phyloP scores from a whole-genome alignment of 2,888 invertebrate genomes.

The Harpalus rufipes region DNA sequence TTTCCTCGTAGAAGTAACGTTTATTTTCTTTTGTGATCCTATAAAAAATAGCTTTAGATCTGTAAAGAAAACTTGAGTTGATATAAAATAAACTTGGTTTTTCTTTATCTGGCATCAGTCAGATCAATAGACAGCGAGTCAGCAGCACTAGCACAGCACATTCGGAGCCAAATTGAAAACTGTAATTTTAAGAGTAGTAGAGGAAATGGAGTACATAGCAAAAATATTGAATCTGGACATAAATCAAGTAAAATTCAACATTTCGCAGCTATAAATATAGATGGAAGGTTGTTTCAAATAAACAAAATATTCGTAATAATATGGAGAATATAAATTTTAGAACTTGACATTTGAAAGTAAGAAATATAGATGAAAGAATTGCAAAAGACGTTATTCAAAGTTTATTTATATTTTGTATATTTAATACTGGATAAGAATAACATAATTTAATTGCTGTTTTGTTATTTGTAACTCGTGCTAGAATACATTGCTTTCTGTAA shows the following conservation, averaged over 20 bases:
- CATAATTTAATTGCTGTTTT: too few relatives aligned
- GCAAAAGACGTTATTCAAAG: not conserved
- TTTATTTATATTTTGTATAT: too few relatives aligned
- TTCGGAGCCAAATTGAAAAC: conserved; percentile 1
- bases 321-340: not conserved
- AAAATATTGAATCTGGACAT: not conserved
- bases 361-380: not conserved
- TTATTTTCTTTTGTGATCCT: conserved; percentile 6
- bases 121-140: conserved; percentile 22
- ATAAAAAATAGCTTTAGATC: not conserved
- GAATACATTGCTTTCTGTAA: too few relatives aligned
- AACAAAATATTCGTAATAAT: not conserved
- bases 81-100: conserved; percentile 51
- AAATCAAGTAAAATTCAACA: not conserved
- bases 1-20: not conserved
- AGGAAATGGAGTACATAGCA: not conserved
- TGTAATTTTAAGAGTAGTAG: not conserved
- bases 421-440: too few relatives aligned
- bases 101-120: conserved; percentile 39
- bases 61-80: conserved; percentile 17
- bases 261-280: not conserved
- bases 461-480: too few relatives aligned
- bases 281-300: not conserved
- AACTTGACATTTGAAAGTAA: not conserved
- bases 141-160: not conserved